Evolutionary conservation across 1,140 invertebrate species (phyloP).

Genomic region (Tetragonula clypearis): DNA sequence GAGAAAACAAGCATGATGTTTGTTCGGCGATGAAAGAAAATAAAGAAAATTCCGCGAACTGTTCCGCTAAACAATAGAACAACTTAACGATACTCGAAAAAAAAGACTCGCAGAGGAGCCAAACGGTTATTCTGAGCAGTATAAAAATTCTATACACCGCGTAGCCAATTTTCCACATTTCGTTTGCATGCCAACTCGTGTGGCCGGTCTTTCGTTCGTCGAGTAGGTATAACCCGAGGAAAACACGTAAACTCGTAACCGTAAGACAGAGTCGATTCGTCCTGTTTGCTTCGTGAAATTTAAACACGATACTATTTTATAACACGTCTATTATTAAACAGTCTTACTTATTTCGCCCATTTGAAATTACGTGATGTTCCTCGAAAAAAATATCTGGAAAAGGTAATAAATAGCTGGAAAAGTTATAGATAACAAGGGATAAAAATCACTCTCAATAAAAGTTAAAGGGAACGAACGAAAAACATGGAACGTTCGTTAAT

Average conservation of each 20-base stretch:
- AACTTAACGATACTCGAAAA: slow-evolving; percentile 34
- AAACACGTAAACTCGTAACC: neutral
- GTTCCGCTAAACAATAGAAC: slow-evolving; percentile 31
- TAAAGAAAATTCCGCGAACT: neutral
- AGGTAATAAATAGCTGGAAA: too few species aligned
- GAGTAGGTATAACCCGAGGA: neutral
- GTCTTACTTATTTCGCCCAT: too few species aligned
- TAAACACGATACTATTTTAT: neutral
- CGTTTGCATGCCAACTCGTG: neutral
- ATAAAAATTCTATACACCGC: slow-evolving; percentile 54
- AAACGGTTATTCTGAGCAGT: slow-evolving; percentile 1
- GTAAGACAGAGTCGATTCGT: neutral
- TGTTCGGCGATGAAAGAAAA: neutral
- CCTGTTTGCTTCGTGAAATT: neutral
- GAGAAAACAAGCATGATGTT: neutral
- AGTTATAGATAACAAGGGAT: too few species aligned
- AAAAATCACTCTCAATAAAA: too few species aligned
- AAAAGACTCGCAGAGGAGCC: slow-evolving; percentile 6
- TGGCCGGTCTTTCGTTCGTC: neutral
- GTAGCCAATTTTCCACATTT: slow-evolving; percentile 38
- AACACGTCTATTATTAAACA: neutral
- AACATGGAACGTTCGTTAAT: too few species aligned
- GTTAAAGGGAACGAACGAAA: too few species aligned
- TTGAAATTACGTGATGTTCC: too few species aligned
- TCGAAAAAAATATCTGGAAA: too few species aligned